Conservation (phyloP, 2,113 vertebrate species). For the Burhinus bistriatus region DNA sequence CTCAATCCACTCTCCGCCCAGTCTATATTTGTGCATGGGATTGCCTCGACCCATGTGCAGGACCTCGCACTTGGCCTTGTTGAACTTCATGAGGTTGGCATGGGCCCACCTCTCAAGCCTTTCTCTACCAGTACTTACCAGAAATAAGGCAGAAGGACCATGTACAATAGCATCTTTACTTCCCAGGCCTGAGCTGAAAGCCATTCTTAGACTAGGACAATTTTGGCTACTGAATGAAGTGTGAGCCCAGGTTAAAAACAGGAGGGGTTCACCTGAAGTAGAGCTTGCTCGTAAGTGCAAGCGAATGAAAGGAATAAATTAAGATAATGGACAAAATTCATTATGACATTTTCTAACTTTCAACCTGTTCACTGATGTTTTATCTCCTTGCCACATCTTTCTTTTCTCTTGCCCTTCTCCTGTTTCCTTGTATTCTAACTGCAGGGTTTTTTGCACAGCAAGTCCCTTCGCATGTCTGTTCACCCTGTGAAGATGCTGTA, state of each 20-base stretch:
- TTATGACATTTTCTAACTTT: background rate
- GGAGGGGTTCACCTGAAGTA: background rate
- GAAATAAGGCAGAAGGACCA: background rate
- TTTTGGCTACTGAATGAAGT: background rate
- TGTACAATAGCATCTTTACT: background rate
- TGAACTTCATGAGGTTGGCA: too few relatives aligned
- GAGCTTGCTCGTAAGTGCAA: background rate
- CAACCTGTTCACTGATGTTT: background rate
- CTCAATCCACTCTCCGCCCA: too few relatives aligned
- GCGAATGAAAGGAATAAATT: background rate
- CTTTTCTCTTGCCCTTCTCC: background rate
- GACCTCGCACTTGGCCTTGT: too few relatives aligned
- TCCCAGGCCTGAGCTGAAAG: background rate
- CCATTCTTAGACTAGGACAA: background rate
- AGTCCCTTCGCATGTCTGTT: background rate
- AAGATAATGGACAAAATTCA: background rate
- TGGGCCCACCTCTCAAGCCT: too few relatives aligned
- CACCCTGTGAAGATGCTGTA: background rate
- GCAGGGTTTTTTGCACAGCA: accelerated
- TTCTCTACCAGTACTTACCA: background rate
- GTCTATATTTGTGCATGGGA: too few relatives aligned
- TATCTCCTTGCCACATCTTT: background rate
- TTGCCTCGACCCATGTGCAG: too few relatives aligned
- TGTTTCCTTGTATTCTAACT: background rate
- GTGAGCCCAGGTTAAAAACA: background rate